A percentile compares a stretch with the other conserved stretches of the same genome.
phyloP scores from a whole-genome alignment of 1,140 invertebrate species.

The Brachionus asplanchnoidis region DNA sequence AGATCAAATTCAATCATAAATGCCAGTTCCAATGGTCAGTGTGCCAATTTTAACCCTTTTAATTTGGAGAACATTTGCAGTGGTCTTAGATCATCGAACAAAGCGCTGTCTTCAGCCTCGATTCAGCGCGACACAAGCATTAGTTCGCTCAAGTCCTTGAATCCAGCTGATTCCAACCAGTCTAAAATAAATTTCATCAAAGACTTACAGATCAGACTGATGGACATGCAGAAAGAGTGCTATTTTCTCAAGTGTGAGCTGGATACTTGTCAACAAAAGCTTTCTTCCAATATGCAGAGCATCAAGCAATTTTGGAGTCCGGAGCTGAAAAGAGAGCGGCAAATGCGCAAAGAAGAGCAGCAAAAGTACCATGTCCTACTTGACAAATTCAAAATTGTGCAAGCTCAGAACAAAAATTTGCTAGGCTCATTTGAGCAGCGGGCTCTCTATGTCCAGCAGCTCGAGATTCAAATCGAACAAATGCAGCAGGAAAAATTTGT shows the following conservation, averaged over 20 bases:
- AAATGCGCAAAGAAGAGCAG: slow-evolving; percentile 90
- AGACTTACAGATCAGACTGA: slow-evolving; percentile 28
- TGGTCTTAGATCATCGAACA: background rate
- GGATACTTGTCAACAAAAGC: slow-evolving; percentile 56
- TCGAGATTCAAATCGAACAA: slow-evolving; percentile 71
- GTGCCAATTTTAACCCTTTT: background rate
- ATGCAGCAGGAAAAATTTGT: slow-evolving; percentile 75
- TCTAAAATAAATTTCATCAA: slow-evolving; percentile 38
- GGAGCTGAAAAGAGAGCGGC: slow-evolving; percentile 93
- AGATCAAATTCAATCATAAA: slow-evolving; percentile 20
- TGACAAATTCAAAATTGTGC: slow-evolving; percentile 75
- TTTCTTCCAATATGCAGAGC: slow-evolving; percentile 96
- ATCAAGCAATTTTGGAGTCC: slow-evolving; percentile 99
- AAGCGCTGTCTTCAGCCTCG: background rate
- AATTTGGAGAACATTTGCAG: background rate
- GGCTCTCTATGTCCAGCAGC: background rate
- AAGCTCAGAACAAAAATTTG: slow-evolving; percentile 64
- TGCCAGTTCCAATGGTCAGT: background rate
- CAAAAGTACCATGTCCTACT: slow-evolving; percentile 74
- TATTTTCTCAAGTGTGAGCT: slow-evolving; percentile 30
- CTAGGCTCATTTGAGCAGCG: slow-evolving; percentile 20
- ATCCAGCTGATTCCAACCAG: background rate
- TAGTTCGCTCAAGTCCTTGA: slow-evolving; percentile 7
- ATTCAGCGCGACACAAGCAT: background rate
- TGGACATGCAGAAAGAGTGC: slow-evolving; percentile 38